Evolutionary conservation across 2,797 vertebrate genomes (phyloP).

Genomic region (Aselliscus stoliczkanus): DNA sequence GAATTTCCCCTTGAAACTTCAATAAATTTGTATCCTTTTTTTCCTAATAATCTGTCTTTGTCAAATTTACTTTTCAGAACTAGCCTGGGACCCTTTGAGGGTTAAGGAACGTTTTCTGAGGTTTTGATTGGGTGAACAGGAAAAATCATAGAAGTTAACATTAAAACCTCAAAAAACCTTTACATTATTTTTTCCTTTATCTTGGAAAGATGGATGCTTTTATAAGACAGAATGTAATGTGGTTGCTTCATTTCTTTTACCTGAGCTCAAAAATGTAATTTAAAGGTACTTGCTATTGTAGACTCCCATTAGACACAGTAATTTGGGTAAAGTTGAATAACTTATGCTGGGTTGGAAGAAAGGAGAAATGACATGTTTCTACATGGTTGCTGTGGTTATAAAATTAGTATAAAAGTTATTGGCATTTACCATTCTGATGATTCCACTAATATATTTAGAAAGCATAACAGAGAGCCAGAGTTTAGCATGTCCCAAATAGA

Average conservation of each 20-base stretch:
- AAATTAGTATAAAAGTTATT: background rate
- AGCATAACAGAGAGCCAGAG: constrained; percentile 1
- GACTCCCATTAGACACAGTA: background rate
- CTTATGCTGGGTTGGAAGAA: background rate
- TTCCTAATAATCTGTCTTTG: background rate
- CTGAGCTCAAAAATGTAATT: background rate
- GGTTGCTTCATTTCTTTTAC: background rate
- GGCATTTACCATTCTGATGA: constrained; percentile 2
- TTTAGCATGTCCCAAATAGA: background rate
- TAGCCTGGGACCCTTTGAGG: background rate
- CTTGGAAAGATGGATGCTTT: background rate
- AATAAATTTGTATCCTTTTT: background rate
- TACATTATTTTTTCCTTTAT: background rate
- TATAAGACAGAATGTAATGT: background rate
- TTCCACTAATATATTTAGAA: constrained; percentile 26
- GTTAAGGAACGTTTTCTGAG: background rate
- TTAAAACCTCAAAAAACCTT: background rate
- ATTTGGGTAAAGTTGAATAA: background rate
- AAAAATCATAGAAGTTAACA: background rate
- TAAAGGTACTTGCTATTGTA: background rate
- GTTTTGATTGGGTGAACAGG: background rate
- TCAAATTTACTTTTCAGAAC: background rate
- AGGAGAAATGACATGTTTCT: constrained; percentile 24
- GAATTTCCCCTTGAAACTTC: background rate
- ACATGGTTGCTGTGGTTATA: background rate